Conservation (phyloP, 2,113 vertebrate genomes). For the Chamaetylas fuelleborni region DNA sequence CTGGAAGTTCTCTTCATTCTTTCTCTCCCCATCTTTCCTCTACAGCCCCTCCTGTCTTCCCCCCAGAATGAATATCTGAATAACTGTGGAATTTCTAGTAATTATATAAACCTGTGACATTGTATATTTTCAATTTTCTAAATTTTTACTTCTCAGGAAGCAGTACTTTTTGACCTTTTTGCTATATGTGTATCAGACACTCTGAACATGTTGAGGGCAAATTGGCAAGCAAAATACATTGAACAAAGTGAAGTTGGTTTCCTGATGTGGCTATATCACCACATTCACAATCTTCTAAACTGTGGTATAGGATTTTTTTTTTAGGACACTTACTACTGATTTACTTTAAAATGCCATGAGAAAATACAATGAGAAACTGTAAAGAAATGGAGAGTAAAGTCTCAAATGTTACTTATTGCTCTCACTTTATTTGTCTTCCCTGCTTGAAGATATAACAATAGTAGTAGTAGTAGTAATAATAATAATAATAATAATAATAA, state of each 20-base stretch:
- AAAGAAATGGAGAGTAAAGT: not conserved
- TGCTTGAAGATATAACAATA: not conserved
- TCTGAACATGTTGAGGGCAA: not conserved
- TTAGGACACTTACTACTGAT: not conserved
- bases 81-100: not conserved
- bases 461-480: not conserved
- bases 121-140: not conserved
- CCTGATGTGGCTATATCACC: not conserved
- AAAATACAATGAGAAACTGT: not conserved
- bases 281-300: not conserved
- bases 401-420: not conserved
- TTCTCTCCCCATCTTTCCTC: not conserved
- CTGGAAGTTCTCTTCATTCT: not conserved
- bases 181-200: not conserved
- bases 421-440: not conserved
- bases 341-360: not conserved
- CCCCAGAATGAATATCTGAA: not conserved
- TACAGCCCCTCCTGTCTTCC: too few relatives aligned
- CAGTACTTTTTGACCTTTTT: not conserved
- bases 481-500: not conserved
- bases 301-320: not conserved
- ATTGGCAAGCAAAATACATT: not conserved
- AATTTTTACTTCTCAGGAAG: not conserved
- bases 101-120: not conserved
- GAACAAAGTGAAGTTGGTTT: not conserved